These are phyloP conservation scores for Lochmaea crataegi DNA, from an alignment of 2,888 invertebrate species.

Conservation along the genomic window DNA sequence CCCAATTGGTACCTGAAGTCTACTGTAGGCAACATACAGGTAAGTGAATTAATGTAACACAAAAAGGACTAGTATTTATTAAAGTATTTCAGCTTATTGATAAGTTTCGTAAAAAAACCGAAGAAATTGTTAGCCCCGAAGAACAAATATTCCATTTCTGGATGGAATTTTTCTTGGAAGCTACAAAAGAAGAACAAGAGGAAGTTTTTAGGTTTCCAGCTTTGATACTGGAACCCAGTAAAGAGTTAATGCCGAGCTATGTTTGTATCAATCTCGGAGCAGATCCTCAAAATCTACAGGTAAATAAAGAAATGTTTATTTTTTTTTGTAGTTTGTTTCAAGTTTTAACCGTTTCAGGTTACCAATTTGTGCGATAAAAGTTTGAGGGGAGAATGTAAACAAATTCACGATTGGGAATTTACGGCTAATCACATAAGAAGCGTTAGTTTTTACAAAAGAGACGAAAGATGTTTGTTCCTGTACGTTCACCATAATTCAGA, in stretches of 20 bases:
- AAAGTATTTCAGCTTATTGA: conserved; percentile 77
- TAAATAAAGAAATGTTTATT: conserved; percentile 64
- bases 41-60: not conserved
- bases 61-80: not conserved
- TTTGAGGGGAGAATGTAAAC: conserved; percentile 80
- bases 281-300: conserved; percentile 91
- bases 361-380: conserved; percentile 84
- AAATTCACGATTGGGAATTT: conserved; percentile 95
- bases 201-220: conserved; percentile 92
- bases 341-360: conserved; percentile 52
- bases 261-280: conserved; percentile 95
- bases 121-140: conserved; percentile 81
- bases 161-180: conserved; percentile 98
- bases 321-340: not conserved
- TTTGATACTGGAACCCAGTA: conserved; percentile 89
- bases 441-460: conserved; percentile 94
- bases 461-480: conserved; percentile 94
- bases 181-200: conserved; percentile 83
- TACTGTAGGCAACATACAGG: conserved; percentile 53
- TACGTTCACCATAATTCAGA: conserved; percentile 99
- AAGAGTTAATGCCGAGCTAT: conserved; percentile 94
- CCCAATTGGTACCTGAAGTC: conserved; percentile 96
- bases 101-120: conserved; percentile 85
- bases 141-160: conserved; percentile 93
- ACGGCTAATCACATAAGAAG: conserved; percentile 89